A percentile compares a stretch with the other conserved stretches of the same genome.
Conservation (phyloP, 2,888 invertebrate genomes). For the Scaptodrosophila latifasciaeformis region DNA sequence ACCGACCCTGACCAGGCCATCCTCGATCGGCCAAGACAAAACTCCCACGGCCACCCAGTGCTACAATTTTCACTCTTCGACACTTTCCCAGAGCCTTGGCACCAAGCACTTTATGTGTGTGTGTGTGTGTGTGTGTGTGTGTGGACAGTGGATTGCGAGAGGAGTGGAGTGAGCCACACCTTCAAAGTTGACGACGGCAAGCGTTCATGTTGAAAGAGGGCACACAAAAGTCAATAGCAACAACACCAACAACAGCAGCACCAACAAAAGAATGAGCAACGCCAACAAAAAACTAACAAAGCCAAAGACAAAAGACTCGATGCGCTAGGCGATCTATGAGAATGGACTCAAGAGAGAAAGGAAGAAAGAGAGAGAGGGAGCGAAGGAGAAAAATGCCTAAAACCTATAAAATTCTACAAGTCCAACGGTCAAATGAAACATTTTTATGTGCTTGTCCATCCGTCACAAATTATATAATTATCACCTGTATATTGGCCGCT, state of each 20-base stretch:
- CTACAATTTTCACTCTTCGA: constrained; percentile 58
- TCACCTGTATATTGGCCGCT: constrained; percentile 70
- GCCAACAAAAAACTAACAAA: constrained; percentile 8
- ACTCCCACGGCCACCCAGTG: constrained; percentile 67
- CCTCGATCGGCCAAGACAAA: constrained; percentile 32
- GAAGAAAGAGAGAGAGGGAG: not conserved
- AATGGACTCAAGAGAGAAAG: not conserved
- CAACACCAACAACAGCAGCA: constrained; percentile 17
- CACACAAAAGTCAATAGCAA: constrained; percentile 15
- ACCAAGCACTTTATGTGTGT: not conserved
- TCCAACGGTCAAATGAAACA: constrained; percentile 48
- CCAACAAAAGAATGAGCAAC: constrained; percentile 16
- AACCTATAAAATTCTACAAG: constrained; percentile 58
- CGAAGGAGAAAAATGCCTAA: not conserved
- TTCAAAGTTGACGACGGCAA: constrained; percentile 19
- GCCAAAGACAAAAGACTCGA: constrained; percentile 38
- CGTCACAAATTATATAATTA: constrained; percentile 73
- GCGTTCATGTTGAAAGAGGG: constrained; percentile 7
- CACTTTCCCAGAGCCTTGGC: constrained; percentile 49
- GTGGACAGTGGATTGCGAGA: too few species aligned
- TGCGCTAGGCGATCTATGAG: constrained; percentile 1
- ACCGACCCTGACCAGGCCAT: not conserved
- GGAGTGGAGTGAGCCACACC: constrained; percentile 13
- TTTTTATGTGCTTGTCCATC: constrained; percentile 69
- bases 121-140: too few species aligned